Conservation (phyloP, 2,797 vertebrate species). For the Centropyge bicolor region DNA sequence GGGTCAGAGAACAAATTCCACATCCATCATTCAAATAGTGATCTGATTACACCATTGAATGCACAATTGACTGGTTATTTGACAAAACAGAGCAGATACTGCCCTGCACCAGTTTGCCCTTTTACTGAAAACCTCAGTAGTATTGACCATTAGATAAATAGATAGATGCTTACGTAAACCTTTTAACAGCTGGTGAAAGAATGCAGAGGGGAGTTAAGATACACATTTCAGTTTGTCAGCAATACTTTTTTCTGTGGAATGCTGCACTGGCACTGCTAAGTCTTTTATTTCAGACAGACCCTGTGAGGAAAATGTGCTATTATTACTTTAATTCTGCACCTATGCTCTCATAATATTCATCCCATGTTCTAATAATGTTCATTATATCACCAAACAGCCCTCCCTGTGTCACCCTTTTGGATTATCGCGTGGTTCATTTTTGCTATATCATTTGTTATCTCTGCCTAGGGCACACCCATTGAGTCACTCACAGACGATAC, state of each 20-base stretch:
- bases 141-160: constrained; percentile 58
- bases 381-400: neutral
- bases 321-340: neutral
- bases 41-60: constrained; percentile 30
- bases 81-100: constrained; percentile 9
- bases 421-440: neutral
- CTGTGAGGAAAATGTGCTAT: neutral
- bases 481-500: constrained; percentile 14
- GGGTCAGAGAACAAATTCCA: constrained; percentile 55
- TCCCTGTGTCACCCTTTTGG: neutral
- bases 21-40: constrained; percentile 9
- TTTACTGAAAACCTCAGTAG: constrained; percentile 28
- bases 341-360: neutral
- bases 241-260: constrained; percentile 46
- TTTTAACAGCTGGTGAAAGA: constrained; percentile 62
- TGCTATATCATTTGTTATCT: constrained; percentile 31
- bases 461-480: constrained; percentile 38
- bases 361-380: neutral
- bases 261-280: constrained; percentile 9
- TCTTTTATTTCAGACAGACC: constrained; percentile 33
- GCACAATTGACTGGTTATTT: constrained; percentile 26
- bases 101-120: constrained; percentile 32
- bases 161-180: constrained; percentile 55
- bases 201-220: constrained; percentile 66
- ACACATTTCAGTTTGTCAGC: constrained; percentile 65